Evolutionary conservation across 2,797 vertebrate genomes (phyloP).

Genomic region (Labeo calbasu): DNA sequence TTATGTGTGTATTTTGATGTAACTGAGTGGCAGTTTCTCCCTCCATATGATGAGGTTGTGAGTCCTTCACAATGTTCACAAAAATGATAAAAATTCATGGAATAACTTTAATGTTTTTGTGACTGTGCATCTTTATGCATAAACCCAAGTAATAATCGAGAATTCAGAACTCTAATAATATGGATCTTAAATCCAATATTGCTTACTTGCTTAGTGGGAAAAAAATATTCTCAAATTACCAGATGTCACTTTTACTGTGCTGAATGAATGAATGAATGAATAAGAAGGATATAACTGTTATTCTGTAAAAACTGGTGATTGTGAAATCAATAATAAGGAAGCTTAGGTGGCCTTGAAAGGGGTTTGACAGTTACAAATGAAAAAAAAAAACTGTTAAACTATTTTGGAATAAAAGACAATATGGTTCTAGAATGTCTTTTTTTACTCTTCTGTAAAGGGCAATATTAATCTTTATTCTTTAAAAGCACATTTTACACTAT

Average conservation of each 20-base stretch:
- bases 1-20: not conserved
- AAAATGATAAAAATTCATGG: not conserved
- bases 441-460: not conserved
- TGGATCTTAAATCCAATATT: not conserved
- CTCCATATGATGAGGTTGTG: not conserved
- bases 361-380: too few species aligned
- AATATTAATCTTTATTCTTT: not conserved
- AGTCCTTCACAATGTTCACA: not conserved
- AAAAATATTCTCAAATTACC: too few species aligned
- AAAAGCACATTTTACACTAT: conserved; percentile 24
- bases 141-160: not conserved
- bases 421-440: not conserved
- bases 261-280: too few species aligned
- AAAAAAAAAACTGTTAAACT: not conserved
- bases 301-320: too few species aligned
- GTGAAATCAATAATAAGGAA: too few species aligned
- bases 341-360: too few species aligned
- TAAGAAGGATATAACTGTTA: too few species aligned
- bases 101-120: not conserved
- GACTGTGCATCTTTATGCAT: not conserved
- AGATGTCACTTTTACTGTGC: too few species aligned
- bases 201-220: not conserved
- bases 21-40: not conserved
- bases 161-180: not conserved
- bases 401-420: not conserved